phyloP scores from a whole-genome alignment of 1,140 invertebrate species.

The Drosophila guanche region DNA sequence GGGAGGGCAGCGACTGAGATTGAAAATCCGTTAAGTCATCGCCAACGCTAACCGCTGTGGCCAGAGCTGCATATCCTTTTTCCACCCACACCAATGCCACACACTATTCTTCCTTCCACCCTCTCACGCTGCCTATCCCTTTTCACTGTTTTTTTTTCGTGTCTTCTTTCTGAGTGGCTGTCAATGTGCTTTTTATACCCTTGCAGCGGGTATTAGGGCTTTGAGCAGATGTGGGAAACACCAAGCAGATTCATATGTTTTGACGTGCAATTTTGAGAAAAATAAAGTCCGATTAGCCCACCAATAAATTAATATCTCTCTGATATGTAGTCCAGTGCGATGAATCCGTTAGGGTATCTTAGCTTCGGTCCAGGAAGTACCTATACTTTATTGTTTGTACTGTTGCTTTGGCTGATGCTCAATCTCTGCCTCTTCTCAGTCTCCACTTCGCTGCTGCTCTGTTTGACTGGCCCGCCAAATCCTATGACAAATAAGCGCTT shows the following conservation, averaged over 20 bases:
- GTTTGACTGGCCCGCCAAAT: conserved; percentile 56
- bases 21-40: conserved; percentile 82
- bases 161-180: conserved; percentile 33
- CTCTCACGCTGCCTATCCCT: neutral
- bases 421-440: conserved; percentile 15
- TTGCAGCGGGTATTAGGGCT: too few species aligned
- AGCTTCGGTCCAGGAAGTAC: too few species aligned
- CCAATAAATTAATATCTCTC: too few species aligned
- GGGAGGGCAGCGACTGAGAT: conserved; percentile 55
- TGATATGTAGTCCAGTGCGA: too few species aligned
- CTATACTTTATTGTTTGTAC: conserved; percentile 49
- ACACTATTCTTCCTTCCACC: neutral
- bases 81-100: conserved; percentile 8
- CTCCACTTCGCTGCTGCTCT: conserved; percentile 22
- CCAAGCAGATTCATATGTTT: too few species aligned
- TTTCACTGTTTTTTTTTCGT: neutral
- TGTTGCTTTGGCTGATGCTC: conserved; percentile 63
- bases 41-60: conserved; percentile 76
- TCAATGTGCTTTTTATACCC: conserved; percentile 28
- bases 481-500: conserved; percentile 78
- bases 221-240: too few species aligned
- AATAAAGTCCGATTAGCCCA: too few species aligned
- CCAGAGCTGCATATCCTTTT: conserved; percentile 46
- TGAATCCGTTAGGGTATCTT: too few species aligned
- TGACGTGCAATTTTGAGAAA: too few species aligned